Evolutionary conservation across 2,888 invertebrate species (phyloP).

Genomic region (Pseudanteris insignis): DNA sequence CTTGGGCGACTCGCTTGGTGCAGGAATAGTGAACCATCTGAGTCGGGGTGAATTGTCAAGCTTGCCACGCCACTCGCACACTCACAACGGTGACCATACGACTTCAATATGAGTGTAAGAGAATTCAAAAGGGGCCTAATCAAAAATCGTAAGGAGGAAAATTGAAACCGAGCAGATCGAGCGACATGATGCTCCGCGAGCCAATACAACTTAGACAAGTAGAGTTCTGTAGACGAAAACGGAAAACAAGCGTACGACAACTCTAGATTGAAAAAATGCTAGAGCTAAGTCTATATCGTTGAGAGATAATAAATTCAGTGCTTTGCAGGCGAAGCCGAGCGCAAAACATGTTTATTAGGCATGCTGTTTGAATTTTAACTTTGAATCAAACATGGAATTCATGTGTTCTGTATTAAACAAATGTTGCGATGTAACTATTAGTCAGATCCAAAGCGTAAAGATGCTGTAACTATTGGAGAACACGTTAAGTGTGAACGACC

Average conservation of each 20-base stretch:
- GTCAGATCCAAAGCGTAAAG: slow-evolving; percentile 12
- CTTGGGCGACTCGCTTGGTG: slow-evolving; percentile 75
- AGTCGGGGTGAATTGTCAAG: slow-evolving; percentile 68
- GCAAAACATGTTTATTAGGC: slow-evolving; percentile 31
- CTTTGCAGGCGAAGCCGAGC: slow-evolving; percentile 40
- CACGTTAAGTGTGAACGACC: neutral
- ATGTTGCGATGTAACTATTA: slow-evolving; percentile 14
- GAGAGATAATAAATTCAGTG: slow-evolving; percentile 17
- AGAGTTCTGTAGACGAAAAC: too few relatives aligned
- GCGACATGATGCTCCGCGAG: slow-evolving; percentile 1
- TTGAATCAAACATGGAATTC: slow-evolving; percentile 26
- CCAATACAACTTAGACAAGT: slow-evolving; percentile 3
- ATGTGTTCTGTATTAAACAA: slow-evolving; percentile 32
- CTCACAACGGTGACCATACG: slow-evolving; percentile 55
- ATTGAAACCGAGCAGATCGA: too few relatives aligned
- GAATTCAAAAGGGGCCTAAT: too few relatives aligned
- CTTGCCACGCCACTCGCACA: slow-evolving; percentile 53
- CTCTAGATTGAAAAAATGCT: slow-evolving; percentile 2
- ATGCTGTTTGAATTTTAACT: slow-evolving; percentile 36
- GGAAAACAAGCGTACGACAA: slow-evolving; percentile 2
- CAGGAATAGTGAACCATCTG: slow-evolving; percentile 73
- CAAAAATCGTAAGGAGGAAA: slow-evolving; percentile 3
- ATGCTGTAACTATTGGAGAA: neutral
- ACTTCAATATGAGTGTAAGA: slow-evolving; percentile 61
- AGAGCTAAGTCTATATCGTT: neutral